These are phyloP conservation scores for Paradisaea rubra DNA, from an alignment of 2,113 vertebrate species.

Conservation along the genomic window DNA sequence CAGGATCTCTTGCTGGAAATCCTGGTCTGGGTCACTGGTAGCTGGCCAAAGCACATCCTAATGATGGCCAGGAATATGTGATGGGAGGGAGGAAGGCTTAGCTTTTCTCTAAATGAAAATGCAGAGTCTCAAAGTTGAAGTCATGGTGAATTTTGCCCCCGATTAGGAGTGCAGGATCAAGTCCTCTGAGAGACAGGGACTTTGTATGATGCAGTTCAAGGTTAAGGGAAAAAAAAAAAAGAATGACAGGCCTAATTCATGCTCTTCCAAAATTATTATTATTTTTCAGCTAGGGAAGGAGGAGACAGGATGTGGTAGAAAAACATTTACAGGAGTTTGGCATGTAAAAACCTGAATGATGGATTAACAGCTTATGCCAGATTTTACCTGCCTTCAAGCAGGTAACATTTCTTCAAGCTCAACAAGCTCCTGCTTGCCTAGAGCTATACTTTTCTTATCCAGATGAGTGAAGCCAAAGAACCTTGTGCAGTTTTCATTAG, in stretches of 20 bases:
- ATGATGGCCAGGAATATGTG: not conserved
- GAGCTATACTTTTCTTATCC: conserved; percentile 32
- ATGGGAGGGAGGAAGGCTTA: not conserved
- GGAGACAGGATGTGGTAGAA: conserved; percentile 66
- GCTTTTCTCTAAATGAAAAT: not conserved
- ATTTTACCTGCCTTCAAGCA: conserved; percentile 62
- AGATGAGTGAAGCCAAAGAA: conserved; percentile 2
- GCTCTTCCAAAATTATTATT: conserved; percentile 59
- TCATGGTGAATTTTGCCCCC: not conserved
- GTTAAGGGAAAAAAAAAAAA: not conserved
- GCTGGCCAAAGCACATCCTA: not conserved
- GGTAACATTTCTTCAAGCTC: conserved; percentile 56
- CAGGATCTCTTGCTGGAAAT: not conserved
- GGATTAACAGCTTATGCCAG: conserved; percentile 62
- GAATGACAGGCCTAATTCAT: conserved; percentile 41
- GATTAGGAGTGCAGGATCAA: not conserved
- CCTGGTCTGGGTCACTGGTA: not conserved
- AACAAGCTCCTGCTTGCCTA: conserved; percentile 62
- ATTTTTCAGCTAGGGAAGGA: conserved; percentile 54
- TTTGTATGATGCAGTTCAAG: not conserved
- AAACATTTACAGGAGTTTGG: conserved; percentile 63
- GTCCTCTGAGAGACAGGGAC: not conserved
- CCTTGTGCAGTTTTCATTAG: not conserved
- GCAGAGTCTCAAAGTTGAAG: not conserved
- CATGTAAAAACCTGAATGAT: conserved; percentile 69